These are phyloP conservation scores for Ormyrus labotus DNA, from an alignment of 2,888 invertebrate species.

Conservation along the genomic window DNA sequence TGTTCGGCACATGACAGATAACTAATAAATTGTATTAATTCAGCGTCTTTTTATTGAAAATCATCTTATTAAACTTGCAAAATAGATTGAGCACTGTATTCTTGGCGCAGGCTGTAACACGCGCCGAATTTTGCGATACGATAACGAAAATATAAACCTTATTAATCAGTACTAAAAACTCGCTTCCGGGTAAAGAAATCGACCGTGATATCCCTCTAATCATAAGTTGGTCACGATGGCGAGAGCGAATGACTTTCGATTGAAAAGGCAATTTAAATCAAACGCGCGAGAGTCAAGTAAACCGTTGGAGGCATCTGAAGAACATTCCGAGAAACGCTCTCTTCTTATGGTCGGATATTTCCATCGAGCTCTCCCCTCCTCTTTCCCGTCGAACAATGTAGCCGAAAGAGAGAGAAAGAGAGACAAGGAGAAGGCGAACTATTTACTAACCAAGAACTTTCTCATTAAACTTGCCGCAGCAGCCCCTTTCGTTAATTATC, in stretches of 20 bases:
- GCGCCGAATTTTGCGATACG: neutral
- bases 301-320: neutral
- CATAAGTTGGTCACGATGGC: neutral
- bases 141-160: neutral
- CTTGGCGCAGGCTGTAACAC: neutral
- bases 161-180: neutral
- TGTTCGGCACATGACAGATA: neutral
- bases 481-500: slow-evolving; percentile 59
- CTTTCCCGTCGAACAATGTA: neutral
- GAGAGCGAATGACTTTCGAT: neutral
- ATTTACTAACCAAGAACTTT: slow-evolving; percentile 58
- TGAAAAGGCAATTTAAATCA: slow-evolving; percentile 4
- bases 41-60: neutral
- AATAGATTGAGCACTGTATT: neutral
- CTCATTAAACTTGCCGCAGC: slow-evolving; percentile 59
- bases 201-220: neutral
- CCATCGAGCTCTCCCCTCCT: neutral
- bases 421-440: slow-evolving; percentile 35
- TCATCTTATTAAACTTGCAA: slow-evolving; percentile 28
- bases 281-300: neutral
- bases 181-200: neutral
- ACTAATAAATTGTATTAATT: slow-evolving; percentile 13
- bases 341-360: slow-evolving; percentile 27
- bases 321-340: neutral
- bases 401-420: neutral